Base-by-base conservation (phyloP, 2,888 invertebrate species). In the Tenodera sinensis region DNA sequence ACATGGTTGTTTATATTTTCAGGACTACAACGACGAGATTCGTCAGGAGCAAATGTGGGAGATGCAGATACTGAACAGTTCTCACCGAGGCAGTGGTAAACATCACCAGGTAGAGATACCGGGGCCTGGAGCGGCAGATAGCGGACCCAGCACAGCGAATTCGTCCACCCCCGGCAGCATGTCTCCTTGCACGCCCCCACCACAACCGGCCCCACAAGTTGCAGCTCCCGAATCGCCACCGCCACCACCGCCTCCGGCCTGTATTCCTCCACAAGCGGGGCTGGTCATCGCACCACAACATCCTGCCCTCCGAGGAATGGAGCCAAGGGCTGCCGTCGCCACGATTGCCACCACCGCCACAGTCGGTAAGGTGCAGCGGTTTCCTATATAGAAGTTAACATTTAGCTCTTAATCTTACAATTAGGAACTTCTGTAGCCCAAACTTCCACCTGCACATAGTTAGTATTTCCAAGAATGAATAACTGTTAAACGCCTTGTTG, bases 11-110 rank as follows among this genome's bases (percentile, higher is more conserved):
- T 71, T 71, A 15, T 42, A 15, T 34, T 34, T 87, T 8, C 87
- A 98, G 97, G 98, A 98, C 93, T 97, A 97, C 94, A 98, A 98
- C 93, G 98, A 98, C 92, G 98, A 98, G 92, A 98, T 98, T 92
- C 94, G 98, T 91, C 97, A 98, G 93, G 97, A 98, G 92, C 98
- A 98, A 93, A 97, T 98, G 96, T 96, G 97, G 95, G 98, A 98
- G 93, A 97, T 97, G 97, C 97, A 97, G 94, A 96, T 97, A 91
- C 93, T 97, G 91, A 97, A 96, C 90, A 94, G 94, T 90, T 94
- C 94, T 91, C 93, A 92, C 28, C 92, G 92, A 88, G 89, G 89
- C 84, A 87, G 27, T 84, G 83, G 83, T 47, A 88, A 83, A 27
- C 42, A 82, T 83, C 84, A 83, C 14, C 71, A 71, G 3, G 87